Evolutionary conservation across 2,888 invertebrate genomes (phyloP), one percentile per base, ranked within the genome.

Genomic region (Gnatocerus cornutus): DNA sequence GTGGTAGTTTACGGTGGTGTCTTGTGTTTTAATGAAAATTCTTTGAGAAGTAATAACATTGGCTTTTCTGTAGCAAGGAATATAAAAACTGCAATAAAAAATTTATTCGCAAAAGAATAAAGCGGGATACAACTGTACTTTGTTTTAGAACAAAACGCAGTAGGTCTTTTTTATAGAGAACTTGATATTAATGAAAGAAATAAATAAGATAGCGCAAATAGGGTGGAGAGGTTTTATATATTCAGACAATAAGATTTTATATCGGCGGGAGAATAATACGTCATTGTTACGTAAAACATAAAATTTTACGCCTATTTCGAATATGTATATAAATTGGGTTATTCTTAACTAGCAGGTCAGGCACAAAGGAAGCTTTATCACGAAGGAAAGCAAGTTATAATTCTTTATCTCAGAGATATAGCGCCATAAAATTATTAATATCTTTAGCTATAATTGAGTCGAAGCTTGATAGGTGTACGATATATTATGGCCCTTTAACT

Each of bases 371-470:
- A 58, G 30, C 68, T 69, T 68, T 65, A 70, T 69, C 72, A 62
- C 71, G 65, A 74, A 74, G 69, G 73, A 74, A 77, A 78, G 76
- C 76, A 74, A 78, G 78, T 78, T 78, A 76, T 77, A 76, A 83
- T 84, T 84, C 82, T 83, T 84, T 84, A 84, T 83, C 83, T 83
- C 78, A 72, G 76, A 79, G 80, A 81, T 80, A 80, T 77, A 74
- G 73, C 72, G 81, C 79, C 75, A 80, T 84, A 84, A 84, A 84
- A 83, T 84, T 84, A 84, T 84, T 84, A 84, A 84, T 84, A 84
- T 83, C 84, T 81, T 76, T 74, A 75, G 77, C 77, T 78, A 80
- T 80, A 81, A 84, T 84, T 83, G 83, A 81, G 81, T 77, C 73
- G 72, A 72, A 75, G 77, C 78, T 77, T 80, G 82, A 83, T 83